A percentile compares a stretch with the other conserved stretches of the same genome.
Evolutionary conservation across 1,140 invertebrate genomes (phyloP).

Genomic region (Lucilia cuprina): DNA sequence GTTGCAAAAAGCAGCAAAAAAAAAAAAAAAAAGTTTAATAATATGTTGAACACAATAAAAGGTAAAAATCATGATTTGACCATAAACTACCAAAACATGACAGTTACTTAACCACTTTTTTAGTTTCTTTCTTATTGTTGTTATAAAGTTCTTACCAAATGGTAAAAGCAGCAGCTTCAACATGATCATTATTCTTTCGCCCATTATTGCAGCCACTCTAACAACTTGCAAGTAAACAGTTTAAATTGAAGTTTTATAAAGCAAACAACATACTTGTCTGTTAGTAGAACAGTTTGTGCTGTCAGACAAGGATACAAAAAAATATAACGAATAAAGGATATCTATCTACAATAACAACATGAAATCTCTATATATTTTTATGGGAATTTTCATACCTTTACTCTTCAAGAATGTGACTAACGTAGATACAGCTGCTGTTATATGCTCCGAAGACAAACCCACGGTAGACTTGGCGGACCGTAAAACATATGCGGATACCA

Average conservation of each 20-base stretch:
- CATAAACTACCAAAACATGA: conserved; percentile 11
- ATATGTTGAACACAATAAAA: neutral
- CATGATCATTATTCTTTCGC: neutral
- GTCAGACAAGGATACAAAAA: neutral
- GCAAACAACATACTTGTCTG: neutral
- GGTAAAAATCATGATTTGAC: conserved; percentile 1
- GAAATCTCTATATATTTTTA: neutral
- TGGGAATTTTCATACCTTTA: neutral
- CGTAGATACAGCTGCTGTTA: neutral
- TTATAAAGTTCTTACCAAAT: neutral
- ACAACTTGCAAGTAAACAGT: neutral
- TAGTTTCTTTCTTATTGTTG: neutral
- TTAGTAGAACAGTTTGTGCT: neutral
- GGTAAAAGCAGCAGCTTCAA: neutral
- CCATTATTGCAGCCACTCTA: neutral
- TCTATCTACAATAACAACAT: neutral
- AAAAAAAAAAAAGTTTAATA: no score
- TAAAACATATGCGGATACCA: neutral
- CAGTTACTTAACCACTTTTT: conserved; percentile 14
- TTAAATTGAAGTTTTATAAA: neutral
- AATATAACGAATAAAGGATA: neutral
- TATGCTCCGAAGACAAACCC: neutral
- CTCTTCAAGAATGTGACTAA: neutral
- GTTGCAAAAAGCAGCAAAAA: no score
- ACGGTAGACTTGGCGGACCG: neutral